Conservation (phyloP, 1,140 invertebrate genomes). For the Drepana arcuata region DNA sequence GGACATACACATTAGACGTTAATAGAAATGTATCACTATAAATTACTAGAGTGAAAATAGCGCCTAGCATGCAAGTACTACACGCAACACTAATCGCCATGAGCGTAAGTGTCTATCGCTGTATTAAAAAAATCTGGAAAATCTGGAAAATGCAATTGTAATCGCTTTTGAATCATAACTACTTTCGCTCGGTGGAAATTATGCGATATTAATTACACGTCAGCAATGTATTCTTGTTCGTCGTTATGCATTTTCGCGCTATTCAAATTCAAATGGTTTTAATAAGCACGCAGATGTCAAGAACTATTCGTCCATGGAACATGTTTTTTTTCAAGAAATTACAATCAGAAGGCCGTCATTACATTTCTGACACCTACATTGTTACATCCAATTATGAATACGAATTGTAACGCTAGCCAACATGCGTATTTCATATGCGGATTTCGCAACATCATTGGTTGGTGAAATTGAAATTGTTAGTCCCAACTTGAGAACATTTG, state of each 20-base stretch:
- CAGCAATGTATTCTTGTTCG: slow-evolving; percentile 4
- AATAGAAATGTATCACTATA: neutral
- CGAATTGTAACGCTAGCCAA: too few species aligned
- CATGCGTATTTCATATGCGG: too few species aligned
- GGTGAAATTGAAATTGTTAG: too few species aligned
- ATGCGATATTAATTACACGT: slow-evolving; percentile 34
- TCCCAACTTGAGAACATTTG: too few species aligned
- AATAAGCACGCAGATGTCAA: too few species aligned
- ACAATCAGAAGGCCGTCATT: neutral
- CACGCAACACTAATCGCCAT: slow-evolving; percentile 32
- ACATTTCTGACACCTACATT: neutral
- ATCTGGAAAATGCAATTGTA: slow-evolving; percentile 37
- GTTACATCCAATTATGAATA: neutral
- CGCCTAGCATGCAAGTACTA: slow-evolving; percentile 25
- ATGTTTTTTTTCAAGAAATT: too few species aligned
- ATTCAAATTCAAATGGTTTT: neutral
- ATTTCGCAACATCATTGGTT: too few species aligned
- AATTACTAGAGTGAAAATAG: slow-evolving; percentile 23
- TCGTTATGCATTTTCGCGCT: neutral
- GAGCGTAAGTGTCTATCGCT: slow-evolving; percentile 37
- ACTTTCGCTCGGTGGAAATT: slow-evolving; percentile 35
- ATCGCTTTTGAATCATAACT: slow-evolving; percentile 36
- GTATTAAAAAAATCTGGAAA: slow-evolving; percentile 38
- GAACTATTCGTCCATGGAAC: too few species aligned
- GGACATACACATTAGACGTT: too few species aligned